phyloP scores from a whole-genome alignment of 2,797 vertebrate genomes.

The Valencia hispanica region DNA sequence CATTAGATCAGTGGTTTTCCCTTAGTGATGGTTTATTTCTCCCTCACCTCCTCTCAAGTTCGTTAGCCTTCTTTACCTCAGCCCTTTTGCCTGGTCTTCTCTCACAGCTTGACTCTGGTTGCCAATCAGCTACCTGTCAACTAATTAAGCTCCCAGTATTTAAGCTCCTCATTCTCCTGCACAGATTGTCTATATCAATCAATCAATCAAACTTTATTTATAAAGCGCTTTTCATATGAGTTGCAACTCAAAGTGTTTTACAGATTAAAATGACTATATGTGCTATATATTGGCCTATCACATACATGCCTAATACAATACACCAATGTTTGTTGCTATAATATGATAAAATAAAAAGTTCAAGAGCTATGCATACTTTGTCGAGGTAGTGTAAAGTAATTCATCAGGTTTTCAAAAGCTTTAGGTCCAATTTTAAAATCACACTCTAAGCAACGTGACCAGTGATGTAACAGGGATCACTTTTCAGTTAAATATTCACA shows the following conservation, averaged over 20 bases:
- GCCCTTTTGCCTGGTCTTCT: background rate
- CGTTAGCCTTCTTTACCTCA: background rate
- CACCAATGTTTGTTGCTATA: background rate
- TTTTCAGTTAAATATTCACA: conserved; percentile 17
- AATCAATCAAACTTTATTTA: no score
- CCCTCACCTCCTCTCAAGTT: background rate
- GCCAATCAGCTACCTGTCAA: background rate
- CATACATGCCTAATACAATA: no score
- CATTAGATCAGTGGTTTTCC: background rate
- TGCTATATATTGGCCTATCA: no score
- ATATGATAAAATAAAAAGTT: no score
- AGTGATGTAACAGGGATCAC: conserved; percentile 1
- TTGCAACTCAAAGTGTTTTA: no score
- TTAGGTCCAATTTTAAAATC: background rate
- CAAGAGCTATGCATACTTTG: background rate
- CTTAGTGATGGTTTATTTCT: background rate
- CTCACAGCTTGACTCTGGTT: background rate
- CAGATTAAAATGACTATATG: no score
- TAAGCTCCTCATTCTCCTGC: no score
- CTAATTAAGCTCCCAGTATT: background rate
- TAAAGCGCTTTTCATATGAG: no score
- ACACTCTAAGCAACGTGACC: background rate
- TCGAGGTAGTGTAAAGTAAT: background rate
- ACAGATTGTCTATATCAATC: no score
- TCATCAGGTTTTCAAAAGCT: background rate